Percentiles rank a stretch among this genome's conserved stretches.
These are phyloP conservation scores for Passer montanus DNA, from an alignment of 2,113 vertebrate species.

Conservation along the genomic window DNA sequence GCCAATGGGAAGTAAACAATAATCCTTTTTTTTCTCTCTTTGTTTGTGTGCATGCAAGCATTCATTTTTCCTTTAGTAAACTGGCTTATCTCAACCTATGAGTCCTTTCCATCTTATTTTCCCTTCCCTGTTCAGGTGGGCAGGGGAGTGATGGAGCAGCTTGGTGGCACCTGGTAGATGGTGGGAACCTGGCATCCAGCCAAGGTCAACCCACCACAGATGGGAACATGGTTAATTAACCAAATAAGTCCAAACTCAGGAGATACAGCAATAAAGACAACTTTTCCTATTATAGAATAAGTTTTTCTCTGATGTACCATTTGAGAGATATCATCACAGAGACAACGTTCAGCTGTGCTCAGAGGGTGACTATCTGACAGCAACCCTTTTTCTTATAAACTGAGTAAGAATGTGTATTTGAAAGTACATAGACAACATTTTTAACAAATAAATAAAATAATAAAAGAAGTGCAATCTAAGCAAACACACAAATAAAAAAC, in stretches of 20 bases:
- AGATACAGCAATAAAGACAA: not conserved
- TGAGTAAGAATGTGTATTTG: not conserved
- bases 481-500: not conserved
- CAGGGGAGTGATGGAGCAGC: rapidly evolving
- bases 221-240: not conserved
- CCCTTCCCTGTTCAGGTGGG: not conserved
- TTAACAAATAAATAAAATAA: not conserved
- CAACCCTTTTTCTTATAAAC: not conserved
- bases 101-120: not conserved
- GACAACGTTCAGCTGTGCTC: not conserved
- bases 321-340: not conserved
- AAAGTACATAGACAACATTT: not conserved
- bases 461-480: not conserved
- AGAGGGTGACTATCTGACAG: not conserved
- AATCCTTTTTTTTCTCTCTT: not conserved
- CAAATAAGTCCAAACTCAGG: not conserved
- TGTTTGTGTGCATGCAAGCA: rapidly evolving
- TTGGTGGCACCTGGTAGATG: not conserved
- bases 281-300: not conserved
- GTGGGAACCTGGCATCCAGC: not conserved
- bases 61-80: not conserved
- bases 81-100: not conserved
- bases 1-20: not conserved
- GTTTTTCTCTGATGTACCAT: not conserved
- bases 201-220: not conserved